Base-by-base conservation (phyloP, 2,888 invertebrate genomes). In the Cosmia trapezina region DNA sequence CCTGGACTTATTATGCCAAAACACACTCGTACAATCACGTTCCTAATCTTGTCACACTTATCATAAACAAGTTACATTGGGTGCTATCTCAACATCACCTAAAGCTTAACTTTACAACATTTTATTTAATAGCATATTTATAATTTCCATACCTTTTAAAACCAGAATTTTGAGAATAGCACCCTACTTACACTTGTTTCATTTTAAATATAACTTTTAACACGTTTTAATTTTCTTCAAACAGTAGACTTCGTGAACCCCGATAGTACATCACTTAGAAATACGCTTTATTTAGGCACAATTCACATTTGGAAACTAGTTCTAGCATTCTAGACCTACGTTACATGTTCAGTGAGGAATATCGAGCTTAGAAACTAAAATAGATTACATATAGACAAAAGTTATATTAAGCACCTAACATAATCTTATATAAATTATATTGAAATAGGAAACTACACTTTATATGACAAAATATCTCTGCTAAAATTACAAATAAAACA, bases 241-340 rank as follows among this genome's bases (percentile, higher is more conserved):
- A 86, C 86, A 78, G 64, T 84, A 80, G 83, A 83, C 67, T 69
- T 83, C 80, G 78, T 86, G 83, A 81, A 87, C 81, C 83, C 82
- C 82, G 86, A 80, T 86, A 85, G 84, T 84, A 85, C 83, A 83
- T 88, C 85, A 88, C 88, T 89, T 90, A 88, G 83, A 86, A 84
- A 86, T 90, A 91, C 88, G 86, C 91, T 83, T 93, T 92, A 89
- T 93, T 93, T 93, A 96, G 96, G 96, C 96, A 96, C 96, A 91
- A 94, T 94, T 95, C 94, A 94, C 92, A 91, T 94, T 90, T 87
- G 89, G 90, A 91, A 89, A 91, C 94, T 94, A 95, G 82, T 87
- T 91, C 95, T 96, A 95, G 95, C 95, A 91, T 92, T 91, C 94
- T 95, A 94, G 81, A 88, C 85, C 91, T 93, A 93, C 89, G 65